Evolutionary conservation across 2,797 vertebrate genomes (phyloP), one percentile per base, ranked within the genome.

Genomic region (Chloroceryle amazona): DNA sequence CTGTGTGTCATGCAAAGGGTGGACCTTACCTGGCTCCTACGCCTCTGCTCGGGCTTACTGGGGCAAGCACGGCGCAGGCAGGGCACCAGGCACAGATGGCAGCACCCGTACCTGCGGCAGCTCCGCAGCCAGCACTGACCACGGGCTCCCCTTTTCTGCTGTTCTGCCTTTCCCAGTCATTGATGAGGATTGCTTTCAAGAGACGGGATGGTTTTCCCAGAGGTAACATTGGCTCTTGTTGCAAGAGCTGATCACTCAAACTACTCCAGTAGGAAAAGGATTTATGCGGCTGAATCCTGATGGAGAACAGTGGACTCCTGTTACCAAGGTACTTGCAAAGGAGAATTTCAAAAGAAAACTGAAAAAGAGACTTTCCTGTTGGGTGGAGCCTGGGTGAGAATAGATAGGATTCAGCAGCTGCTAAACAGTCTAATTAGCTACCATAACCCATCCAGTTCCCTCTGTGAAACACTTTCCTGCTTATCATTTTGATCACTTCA

Each of bases 381-480:
- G 83, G 89, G 95, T 61, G 71, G 95, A 71, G 83, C 54, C 31
- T n/a, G 86, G 33, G 33, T 57, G 44, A 92, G 84, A 81, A 58
- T 42, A 86, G 37, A 57, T 6, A 37, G 23, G 41, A 61, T 67
- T 91, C 74, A 81, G 28, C 29, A 26, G 58, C 41, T 86, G 82
- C 67, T 75, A 81, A 76, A 52, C 74, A 65, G 31, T 20, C 33
- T 95, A 90, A 93, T 96, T 92, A 97, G 11, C 57, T 80, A 2
- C 58, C 61, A 21, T 62, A 94, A 72, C 63, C 52, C 31, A 10
- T 70, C n/a, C 76, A 82, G 67, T 47, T 97, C 39, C 62, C 21
- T 71, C 55, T 1, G 1, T 35, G 63, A 46, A 90, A 90, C n/a
- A 10, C 26, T 9, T 5, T 54, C 35, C 29, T 0, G 0, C 66